These are phyloP conservation scores for Gryon sp. DNA, from an alignment of 1,140 invertebrate genomes.

Conservation along the genomic window DNA sequence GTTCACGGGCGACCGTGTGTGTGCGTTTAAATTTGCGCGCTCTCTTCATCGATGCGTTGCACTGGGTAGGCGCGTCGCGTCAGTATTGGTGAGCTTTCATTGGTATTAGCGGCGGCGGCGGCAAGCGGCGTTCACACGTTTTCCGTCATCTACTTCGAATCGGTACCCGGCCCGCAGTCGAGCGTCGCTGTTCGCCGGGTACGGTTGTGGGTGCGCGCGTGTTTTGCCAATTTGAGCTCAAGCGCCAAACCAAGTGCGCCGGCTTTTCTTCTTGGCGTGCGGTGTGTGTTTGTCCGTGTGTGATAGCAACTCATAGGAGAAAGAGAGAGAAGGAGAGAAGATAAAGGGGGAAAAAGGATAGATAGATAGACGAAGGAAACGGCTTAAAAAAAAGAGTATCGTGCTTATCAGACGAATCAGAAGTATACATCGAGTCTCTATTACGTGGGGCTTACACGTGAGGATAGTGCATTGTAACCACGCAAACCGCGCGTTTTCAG, in stretches of 20 bases:
- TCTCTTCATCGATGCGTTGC: slow-evolving; percentile 65
- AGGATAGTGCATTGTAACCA: slow-evolving; percentile 1
- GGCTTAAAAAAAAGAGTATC: too few relatives aligned
- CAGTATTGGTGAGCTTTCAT: slow-evolving; percentile 69
- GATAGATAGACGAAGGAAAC: too few relatives aligned
- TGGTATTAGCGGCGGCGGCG: slow-evolving; percentile 70
- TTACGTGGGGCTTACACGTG: background rate
- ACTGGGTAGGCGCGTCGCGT: slow-evolving; percentile 60
- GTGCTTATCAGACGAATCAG: background rate
- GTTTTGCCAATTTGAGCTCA: slow-evolving; percentile 4
- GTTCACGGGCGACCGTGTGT: slow-evolving; percentile 24
- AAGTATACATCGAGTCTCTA: too few relatives aligned
- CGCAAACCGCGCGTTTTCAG: background rate
- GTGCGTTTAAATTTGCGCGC: slow-evolving; percentile 63
- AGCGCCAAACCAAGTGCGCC: too few relatives aligned
- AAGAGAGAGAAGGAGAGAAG: too few relatives aligned
- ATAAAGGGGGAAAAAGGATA: too few relatives aligned
- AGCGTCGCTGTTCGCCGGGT: slow-evolving; percentile 72
- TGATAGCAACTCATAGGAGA: slow-evolving; percentile 15
- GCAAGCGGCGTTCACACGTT: slow-evolving; percentile 76
- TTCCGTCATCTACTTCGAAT: slow-evolving; percentile 71
- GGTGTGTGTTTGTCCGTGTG: slow-evolving; percentile 30
- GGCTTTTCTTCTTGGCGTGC: slow-evolving; percentile 31
- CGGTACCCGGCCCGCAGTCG: slow-evolving; percentile 73
- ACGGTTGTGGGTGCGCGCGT: slow-evolving; percentile 48